Evolutionary conservation across 2,797 vertebrate genomes (phyloP).

Genomic region (Octomys mimax): DNA sequence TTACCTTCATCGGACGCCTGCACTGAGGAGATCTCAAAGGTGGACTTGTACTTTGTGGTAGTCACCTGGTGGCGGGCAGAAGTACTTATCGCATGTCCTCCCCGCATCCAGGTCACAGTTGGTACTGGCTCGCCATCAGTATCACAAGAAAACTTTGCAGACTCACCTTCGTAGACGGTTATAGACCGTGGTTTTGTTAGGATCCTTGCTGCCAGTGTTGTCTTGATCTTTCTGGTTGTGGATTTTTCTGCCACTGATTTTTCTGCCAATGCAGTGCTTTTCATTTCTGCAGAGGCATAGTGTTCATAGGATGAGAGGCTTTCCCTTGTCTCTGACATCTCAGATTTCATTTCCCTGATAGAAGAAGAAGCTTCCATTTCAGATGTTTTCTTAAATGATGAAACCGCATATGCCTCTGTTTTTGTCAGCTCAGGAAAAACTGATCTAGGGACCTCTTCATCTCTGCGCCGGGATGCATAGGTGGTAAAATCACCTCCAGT

Average conservation of each 20-base stretch:
- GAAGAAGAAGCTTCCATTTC: conserved; percentile 93
- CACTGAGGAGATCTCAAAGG: conserved; percentile 95
- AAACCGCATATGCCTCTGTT: conserved; percentile 95
- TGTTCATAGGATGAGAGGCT: conserved; percentile 91
- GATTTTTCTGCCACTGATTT: conserved; percentile 90
- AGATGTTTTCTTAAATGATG: conserved; percentile 94
- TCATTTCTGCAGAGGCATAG: conserved; percentile 92
- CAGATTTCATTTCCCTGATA: conserved; percentile 94
- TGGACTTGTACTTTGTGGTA: conserved; percentile 93
- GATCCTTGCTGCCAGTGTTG: conserved; percentile 93
- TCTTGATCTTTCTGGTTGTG: conserved; percentile 91
- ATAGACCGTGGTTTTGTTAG: conserved; percentile 95
- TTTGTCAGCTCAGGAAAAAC: conserved; percentile 94
- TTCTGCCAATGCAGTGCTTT: conserved; percentile 89
- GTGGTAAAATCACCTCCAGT: conserved; percentile 94
- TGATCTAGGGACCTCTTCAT: conserved; percentile 94
- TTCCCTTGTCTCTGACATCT: conserved; percentile 93
- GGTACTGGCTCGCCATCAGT: conserved; percentile 96
- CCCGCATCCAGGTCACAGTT: conserved; percentile 93
- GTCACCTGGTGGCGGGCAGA: conserved; percentile 93
- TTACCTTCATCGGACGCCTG: conserved; percentile 95
- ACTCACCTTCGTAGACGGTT: conserved; percentile 94
- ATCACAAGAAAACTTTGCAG: conserved; percentile 95
- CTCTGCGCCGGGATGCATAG: conserved; percentile 92
- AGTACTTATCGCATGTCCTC: conserved; percentile 90